These are phyloP conservation scores for Dromococcyx pavoninus DNA, from an alignment of 2,797 vertebrate species.

Conservation along the genomic window DNA sequence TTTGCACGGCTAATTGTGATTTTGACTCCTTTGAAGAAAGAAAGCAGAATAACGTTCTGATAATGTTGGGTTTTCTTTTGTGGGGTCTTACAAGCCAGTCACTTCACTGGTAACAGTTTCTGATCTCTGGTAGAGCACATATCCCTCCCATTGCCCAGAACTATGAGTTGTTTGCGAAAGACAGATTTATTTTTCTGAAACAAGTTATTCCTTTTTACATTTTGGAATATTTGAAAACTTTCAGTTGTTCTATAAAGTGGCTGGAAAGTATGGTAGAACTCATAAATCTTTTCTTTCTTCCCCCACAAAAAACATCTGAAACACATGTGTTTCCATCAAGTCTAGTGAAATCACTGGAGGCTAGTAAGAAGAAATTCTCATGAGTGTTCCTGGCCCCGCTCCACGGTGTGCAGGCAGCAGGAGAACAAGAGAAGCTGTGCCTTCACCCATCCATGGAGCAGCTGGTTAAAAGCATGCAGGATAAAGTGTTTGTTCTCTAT, in stretches of 20 bases:
- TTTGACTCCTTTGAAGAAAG: not conserved
- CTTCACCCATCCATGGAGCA: not conserved
- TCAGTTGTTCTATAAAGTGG: not conserved
- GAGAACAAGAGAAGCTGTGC: fast-evolving
- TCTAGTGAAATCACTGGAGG: not conserved
- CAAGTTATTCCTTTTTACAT: not conserved
- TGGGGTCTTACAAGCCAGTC: not conserved
- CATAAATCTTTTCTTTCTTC: not conserved
- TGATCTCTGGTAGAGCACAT: not conserved
- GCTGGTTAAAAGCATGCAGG: not conserved
- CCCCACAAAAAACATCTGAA: not conserved
- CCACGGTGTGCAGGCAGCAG: not conserved
- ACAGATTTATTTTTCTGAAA: not conserved
- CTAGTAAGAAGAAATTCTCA: not conserved
- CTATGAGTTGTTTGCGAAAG: not conserved
- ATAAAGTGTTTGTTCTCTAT: not conserved
- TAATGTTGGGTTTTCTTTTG: not conserved
- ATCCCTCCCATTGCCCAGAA: not conserved
- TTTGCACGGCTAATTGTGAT: not conserved
- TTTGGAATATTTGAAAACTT: not conserved
- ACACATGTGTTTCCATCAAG: not conserved
- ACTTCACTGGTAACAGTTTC: not conserved
- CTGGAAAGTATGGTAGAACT: not conserved
- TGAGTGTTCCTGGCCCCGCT: fast-evolving
- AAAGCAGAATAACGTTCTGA: not conserved